phyloP scores from a whole-genome alignment of 2,888 invertebrate genomes.

The Lycia hirtaria region DNA sequence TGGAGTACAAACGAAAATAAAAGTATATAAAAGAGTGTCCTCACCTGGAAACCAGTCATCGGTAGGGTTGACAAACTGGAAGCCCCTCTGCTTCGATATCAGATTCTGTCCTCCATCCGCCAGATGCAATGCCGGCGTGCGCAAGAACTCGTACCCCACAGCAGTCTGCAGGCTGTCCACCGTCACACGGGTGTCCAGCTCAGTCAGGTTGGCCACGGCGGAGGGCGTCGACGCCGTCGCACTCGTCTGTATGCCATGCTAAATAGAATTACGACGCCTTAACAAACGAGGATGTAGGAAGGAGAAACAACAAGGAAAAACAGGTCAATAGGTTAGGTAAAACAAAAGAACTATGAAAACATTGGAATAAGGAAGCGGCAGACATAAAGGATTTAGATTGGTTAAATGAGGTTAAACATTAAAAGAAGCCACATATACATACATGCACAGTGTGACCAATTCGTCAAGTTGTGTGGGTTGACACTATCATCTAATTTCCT shows the following conservation, averaged over 20 bases:
- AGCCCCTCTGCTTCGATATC: conserved; percentile 92
- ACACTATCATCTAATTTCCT: background rate
- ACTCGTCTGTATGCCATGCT: conserved; percentile 93
- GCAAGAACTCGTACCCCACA: conserved; percentile 93
- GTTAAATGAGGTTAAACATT: conserved; percentile 7
- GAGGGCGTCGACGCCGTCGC: conserved; percentile 94
- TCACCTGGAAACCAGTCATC: conserved; percentile 95
- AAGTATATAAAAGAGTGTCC: background rate
- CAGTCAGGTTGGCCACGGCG: conserved; percentile 92
- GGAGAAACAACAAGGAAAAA: conserved; percentile 37
- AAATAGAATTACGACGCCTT: conserved; percentile 79
- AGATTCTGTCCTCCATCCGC: conserved; percentile 90
- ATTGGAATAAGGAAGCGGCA: conserved; percentile 1
- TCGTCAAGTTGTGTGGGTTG: background rate
- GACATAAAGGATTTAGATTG: background rate
- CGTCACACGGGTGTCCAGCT: conserved; percentile 89
- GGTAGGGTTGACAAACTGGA: conserved; percentile 94
- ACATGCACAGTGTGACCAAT: background rate
- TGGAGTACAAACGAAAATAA: no score
- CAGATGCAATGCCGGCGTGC: conserved; percentile 88
- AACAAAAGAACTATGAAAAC: conserved; percentile 14
- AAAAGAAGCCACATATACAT: conserved; percentile 1
- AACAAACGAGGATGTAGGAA: conserved; percentile 59
- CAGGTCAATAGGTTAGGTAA: conserved; percentile 30
- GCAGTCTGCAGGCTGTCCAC: conserved; percentile 91